Evolutionary conservation across 2,888 invertebrate species (phyloP).

Genomic region (Apodemia zela): DNA sequence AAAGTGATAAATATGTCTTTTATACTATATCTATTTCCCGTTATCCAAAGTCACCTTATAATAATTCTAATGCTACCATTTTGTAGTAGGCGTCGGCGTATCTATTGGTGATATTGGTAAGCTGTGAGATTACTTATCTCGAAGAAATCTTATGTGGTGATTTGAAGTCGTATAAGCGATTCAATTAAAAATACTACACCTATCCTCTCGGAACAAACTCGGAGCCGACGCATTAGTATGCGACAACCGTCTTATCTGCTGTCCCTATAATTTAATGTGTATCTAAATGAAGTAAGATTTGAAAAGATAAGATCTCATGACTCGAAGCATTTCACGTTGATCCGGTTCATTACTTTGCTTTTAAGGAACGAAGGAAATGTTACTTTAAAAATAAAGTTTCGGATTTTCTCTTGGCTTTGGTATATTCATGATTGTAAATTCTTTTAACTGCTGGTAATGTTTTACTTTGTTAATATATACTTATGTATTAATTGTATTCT

Average conservation of each 20-base stretch:
- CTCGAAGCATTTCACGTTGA: constrained; percentile 60
- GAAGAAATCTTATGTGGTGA: constrained; percentile 61
- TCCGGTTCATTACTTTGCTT: constrained; percentile 62
- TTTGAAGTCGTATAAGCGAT: constrained; percentile 58
- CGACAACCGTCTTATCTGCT: constrained; percentile 65
- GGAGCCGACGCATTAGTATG: constrained; percentile 58
- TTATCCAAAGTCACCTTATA: not conserved
- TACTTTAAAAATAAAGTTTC: constrained; percentile 47
- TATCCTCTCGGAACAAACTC: constrained; percentile 45
- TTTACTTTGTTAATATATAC: not conserved
- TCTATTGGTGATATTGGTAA: constrained; percentile 27
- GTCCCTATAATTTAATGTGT: constrained; percentile 70
- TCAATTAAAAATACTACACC: constrained; percentile 53
- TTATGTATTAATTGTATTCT: not conserved
- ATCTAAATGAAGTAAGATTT: constrained; percentile 75
- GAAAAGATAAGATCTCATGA: constrained; percentile 71
- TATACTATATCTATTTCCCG: not conserved
- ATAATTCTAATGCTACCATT: constrained; percentile 15
- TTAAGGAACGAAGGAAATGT: constrained; percentile 53
- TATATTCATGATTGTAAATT: not conserved
- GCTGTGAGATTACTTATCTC: constrained; percentile 49
- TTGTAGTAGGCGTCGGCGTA: constrained; percentile 23
- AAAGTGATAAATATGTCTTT: not conserved
- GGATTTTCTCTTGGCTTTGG: not conserved
- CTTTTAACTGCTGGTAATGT: not conserved